Evolutionary conservation across 2,888 invertebrate genomes (phyloP).

Genomic region (Callyntrura sp.): DNA sequence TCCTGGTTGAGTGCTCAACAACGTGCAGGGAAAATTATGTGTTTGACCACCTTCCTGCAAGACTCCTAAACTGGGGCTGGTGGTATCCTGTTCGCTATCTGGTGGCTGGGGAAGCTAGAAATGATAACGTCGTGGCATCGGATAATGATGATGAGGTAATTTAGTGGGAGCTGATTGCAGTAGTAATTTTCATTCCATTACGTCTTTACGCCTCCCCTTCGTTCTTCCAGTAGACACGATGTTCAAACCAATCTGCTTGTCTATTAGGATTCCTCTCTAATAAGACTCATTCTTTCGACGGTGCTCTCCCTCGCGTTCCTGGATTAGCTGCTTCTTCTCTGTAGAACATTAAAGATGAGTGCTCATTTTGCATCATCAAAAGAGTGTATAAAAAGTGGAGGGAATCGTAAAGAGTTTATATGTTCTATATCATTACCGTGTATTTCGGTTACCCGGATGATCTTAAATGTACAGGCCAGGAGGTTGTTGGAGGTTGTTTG

Average conservation of each 20-base stretch:
- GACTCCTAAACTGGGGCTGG: too few relatives aligned
- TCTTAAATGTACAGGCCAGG: background rate
- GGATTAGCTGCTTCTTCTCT: constrained; percentile 12
- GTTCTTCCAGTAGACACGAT: background rate
- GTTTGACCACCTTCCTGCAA: too few relatives aligned
- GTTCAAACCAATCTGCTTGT: background rate
- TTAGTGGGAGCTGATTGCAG: constrained; percentile 67
- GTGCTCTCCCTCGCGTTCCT: background rate
- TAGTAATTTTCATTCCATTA: constrained; percentile 75
- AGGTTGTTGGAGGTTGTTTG: too few relatives aligned
- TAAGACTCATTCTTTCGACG: background rate
- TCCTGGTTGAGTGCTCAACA: too few relatives aligned
- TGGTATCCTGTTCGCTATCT: too few relatives aligned
- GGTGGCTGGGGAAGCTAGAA: too few relatives aligned
- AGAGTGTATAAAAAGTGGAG: constrained; percentile 24
- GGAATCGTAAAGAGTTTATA: background rate
- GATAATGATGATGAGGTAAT: constrained; percentile 62
- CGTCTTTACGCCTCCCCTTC: constrained; percentile 34
- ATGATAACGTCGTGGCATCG: background rate
- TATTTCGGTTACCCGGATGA: background rate
- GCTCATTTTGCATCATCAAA: constrained; percentile 12
- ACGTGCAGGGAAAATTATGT: too few relatives aligned
- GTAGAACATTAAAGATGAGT: constrained; percentile 14
- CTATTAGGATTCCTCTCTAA: too few relatives aligned
- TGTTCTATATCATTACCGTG: background rate